These are phyloP conservation scores for Catharus ustulatus DNA, from an alignment of 2,797 vertebrate genomes.

Conservation along the genomic window DNA sequence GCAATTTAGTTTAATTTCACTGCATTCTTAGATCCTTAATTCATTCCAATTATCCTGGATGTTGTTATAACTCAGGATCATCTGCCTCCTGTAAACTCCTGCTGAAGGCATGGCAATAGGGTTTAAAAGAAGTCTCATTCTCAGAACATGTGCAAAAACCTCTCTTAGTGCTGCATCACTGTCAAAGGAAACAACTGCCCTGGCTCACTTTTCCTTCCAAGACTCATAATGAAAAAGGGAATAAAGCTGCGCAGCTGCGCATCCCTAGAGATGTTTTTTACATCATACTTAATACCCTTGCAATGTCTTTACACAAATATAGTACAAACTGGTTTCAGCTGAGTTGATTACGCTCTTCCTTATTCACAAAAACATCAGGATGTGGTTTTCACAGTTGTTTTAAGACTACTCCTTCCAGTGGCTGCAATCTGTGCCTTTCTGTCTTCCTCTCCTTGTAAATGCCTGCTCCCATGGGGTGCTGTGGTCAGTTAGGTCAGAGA, in stretches of 20 bases:
- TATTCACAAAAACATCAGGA: not conserved
- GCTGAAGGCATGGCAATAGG: not conserved
- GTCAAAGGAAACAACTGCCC: not conserved
- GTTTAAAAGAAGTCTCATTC: not conserved
- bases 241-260: not conserved
- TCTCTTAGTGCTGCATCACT: not conserved
- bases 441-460: not conserved
- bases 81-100: not conserved
- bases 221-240: not conserved
- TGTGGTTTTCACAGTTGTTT: constrained; percentile 42
- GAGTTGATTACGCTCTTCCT: not conserved
- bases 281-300: not conserved
- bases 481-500: not conserved
- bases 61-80: not conserved
- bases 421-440: not conserved
- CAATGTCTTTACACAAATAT: not conserved
- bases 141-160: not conserved
- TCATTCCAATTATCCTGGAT: not conserved
- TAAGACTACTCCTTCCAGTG: not conserved
- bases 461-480: not conserved
- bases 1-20: not conserved
- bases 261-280: not conserved
- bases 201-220: not conserved
- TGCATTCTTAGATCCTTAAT: not conserved
- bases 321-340: not conserved